A percentile compares a stretch with the other conserved stretches of the same genome.
These are phyloP conservation scores for Scaptomyza tumidula DNA, from an alignment of 2,888 invertebrate genomes.

Conservation along the genomic window DNA sequence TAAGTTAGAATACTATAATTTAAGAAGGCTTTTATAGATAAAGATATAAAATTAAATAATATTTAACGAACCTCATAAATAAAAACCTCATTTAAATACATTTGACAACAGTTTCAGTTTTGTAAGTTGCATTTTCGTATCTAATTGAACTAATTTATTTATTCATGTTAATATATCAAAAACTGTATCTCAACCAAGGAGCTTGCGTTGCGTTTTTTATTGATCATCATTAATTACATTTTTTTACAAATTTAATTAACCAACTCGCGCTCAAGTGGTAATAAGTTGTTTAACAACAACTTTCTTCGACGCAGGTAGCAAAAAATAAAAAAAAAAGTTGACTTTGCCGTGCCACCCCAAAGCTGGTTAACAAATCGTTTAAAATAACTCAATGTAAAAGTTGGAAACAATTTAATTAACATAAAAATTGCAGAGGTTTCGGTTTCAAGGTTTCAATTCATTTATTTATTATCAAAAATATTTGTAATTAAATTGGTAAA, in stretches of 20 bases:
- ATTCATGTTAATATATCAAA: too few relatives aligned
- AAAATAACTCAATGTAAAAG: slow-evolving; percentile 10
- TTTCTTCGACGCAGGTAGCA: not conserved
- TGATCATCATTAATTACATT: slow-evolving; percentile 18
- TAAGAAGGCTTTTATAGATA: too few relatives aligned
- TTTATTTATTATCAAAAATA: not conserved
- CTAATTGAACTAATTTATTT: slow-evolving; percentile 4
- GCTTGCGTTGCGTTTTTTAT: not conserved
- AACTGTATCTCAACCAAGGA: not conserved
- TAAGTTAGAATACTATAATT: too few relatives aligned
- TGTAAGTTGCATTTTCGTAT: not conserved
- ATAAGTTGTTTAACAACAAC: slow-evolving; percentile 50
- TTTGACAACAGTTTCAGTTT: not conserved
- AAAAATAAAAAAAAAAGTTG: slow-evolving; percentile 44
- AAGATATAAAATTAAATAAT: too few relatives aligned
- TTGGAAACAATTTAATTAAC: slow-evolving; percentile 32
- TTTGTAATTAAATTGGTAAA: slow-evolving; percentile 19
- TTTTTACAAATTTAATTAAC: slow-evolving; percentile 54
- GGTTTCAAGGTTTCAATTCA: not conserved
- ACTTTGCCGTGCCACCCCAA: slow-evolving; percentile 48
- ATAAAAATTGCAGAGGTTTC: slow-evolving; percentile 25
- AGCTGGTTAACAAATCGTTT: slow-evolving; percentile 14
- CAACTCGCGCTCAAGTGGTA: slow-evolving; percentile 31
- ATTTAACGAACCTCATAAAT: not conserved
- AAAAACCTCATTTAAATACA: not conserved